Base-by-base conservation (phyloP, 2,888 invertebrate species). In the Sinhomidia bicolor region DNA sequence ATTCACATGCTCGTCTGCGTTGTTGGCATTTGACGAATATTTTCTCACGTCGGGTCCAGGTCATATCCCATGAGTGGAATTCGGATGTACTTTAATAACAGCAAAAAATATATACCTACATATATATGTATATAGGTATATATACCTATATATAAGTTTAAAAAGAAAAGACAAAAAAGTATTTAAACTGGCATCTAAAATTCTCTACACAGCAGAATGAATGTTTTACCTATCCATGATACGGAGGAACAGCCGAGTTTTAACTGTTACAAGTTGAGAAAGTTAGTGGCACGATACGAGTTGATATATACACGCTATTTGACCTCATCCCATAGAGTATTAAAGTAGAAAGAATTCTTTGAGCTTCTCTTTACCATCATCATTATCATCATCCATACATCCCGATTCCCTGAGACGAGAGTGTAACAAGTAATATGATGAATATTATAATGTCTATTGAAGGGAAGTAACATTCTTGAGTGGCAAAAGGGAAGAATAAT, bases 401-500 rank as follows among this genome's bases (percentile, higher is more conserved):
- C 60, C 57, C 60, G 60, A 32, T 68, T 68, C 68, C 68, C 32
- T 14, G 32, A 68, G 68, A 68, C 12, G 54, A 1, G 54, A 54
- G 17, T 54, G 54, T n/a, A 14, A 10, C 26, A 26, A 62, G 26
- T 62, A 29, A 26, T 29, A 62, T 62, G 23, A 74, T 36, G 51
- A 5, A 26, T 76, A 57, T 32, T 54, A 29, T 20, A 32, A 17
- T n/a, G 60, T 29, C 9, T 79, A 29, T 79, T 57, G 79, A 79
- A 54, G 26, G 44, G 41, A 81, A 60, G 79, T 60, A 62, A 82
- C 65, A 82, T 82, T 82, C 82, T 82, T 82, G 82, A 82, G 82
- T 82, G 82, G 82, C 82, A 82, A 82, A 82, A 82, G 82, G 71
- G 74, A 83, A 83, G 85, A 81, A 88, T 90, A 91, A 90, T 91